A percentile compares a stretch with the other conserved stretches of the same genome.
phyloP scores from a whole-genome alignment of 2,797 vertebrate species.

The Ptychadena robeensis region DNA sequence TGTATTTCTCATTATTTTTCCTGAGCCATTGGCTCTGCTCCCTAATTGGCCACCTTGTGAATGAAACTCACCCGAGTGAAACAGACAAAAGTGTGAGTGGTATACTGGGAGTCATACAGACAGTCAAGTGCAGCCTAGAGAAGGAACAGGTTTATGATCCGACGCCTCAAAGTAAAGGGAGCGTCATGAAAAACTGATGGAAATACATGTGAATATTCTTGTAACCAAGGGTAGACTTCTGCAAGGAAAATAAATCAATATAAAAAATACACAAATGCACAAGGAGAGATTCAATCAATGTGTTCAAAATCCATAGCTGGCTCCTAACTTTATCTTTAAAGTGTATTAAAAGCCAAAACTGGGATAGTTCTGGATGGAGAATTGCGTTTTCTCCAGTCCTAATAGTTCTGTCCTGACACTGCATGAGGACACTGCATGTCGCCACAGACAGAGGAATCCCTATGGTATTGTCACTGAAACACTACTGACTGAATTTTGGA shows the following conservation, averaged over 20 bases:
- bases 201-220: background rate
- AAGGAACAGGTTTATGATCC: constrained; percentile 16
- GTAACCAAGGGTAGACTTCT: background rate
- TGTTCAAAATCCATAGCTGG: background rate
- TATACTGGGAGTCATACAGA: constrained; percentile 23
- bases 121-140: background rate
- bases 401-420: too few relatives aligned
- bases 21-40: background rate
- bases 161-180: background rate
- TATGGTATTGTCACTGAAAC: too few relatives aligned
- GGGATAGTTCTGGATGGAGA: too few relatives aligned
- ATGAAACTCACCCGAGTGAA: constrained; percentile 20
- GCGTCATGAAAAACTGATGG: constrained; percentile 11
- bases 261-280: background rate
- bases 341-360: background rate
- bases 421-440: too few relatives aligned
- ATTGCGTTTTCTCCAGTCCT: too few relatives aligned
- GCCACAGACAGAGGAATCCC: too few relatives aligned
- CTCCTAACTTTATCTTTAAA: background rate
- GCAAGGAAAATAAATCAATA: background rate
- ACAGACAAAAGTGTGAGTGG: constrained; percentile 19
- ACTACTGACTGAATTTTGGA: too few relatives aligned
- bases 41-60: constrained; percentile 34
- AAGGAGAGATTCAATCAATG: background rate
- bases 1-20: background rate